Conservation (phyloP, 2,113 vertebrate genomes). For the Platichthys stellatus region DNA sequence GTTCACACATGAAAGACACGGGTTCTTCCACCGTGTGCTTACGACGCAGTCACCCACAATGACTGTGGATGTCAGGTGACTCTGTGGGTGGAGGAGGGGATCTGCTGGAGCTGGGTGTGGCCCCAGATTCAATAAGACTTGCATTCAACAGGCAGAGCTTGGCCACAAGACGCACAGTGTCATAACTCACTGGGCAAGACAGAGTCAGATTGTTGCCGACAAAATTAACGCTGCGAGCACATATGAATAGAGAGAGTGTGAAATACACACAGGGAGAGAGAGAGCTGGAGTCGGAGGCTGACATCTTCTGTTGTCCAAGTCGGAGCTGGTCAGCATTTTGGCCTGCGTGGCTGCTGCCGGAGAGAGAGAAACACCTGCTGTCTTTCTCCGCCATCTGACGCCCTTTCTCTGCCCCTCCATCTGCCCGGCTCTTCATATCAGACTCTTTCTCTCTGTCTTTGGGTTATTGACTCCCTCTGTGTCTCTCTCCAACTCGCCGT, state of each 20-base stretch:
- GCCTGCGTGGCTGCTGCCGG: slow-evolving; percentile 39
- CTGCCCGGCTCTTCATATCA: slow-evolving; percentile 68
- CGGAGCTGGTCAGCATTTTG: slow-evolving; percentile 61
- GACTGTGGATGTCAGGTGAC: slow-evolving; percentile 17
- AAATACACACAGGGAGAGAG: slow-evolving; percentile 43
- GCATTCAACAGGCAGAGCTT: slow-evolving; percentile 27
- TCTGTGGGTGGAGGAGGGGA: background rate
- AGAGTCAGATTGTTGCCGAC: slow-evolving; percentile 64
- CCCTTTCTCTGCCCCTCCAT: slow-evolving; percentile 72
- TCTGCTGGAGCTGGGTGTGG: slow-evolving; percentile 59
- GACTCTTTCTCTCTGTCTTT: slow-evolving; percentile 64
- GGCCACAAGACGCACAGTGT: slow-evolving; percentile 31
- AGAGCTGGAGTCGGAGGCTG: slow-evolving; percentile 44
- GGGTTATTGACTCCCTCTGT: slow-evolving; percentile 66
- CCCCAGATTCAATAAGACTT: slow-evolving; percentile 16
- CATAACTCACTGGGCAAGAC: slow-evolving; percentile 40
- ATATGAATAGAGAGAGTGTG: slow-evolving; percentile 66
- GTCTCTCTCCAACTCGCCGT: slow-evolving; percentile 52
- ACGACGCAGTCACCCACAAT: background rate
- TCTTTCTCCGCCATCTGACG: slow-evolving; percentile 65
- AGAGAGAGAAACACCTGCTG: slow-evolving; percentile 62
- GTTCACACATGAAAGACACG: slow-evolving; percentile 16
- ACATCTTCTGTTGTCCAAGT: slow-evolving; percentile 66
- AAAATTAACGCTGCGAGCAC: slow-evolving; percentile 50
- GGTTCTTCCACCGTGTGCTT: background rate